Percentiles rank a stretch among this genome's conserved stretches.
phyloP scores from a whole-genome alignment of 1,140 invertebrate genomes.

The Sitobion miscanthi region DNA sequence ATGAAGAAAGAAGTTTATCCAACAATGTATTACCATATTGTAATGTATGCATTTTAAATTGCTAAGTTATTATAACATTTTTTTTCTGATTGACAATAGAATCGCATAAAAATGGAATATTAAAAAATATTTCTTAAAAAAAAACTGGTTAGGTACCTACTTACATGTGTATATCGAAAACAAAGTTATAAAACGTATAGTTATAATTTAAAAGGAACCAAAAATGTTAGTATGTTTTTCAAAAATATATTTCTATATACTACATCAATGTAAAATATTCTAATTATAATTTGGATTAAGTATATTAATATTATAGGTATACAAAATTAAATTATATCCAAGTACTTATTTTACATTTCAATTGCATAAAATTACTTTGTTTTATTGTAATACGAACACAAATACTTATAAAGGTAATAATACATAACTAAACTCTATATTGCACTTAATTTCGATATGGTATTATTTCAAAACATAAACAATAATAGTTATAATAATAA shows the following conservation, averaged over 20 bases:
- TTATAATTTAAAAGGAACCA: not conserved
- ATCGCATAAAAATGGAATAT: not conserved
- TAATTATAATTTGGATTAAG: constrained; percentile 11
- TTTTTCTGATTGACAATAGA: not conserved
- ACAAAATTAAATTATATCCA: constrained; percentile 30
- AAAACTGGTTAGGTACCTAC: not conserved
- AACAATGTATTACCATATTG: no score
- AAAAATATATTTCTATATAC: constrained; percentile 50
- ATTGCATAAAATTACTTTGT: constrained; percentile 34
- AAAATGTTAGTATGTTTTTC: not conserved
- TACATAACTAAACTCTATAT: constrained; percentile 39
- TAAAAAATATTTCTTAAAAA: not conserved
- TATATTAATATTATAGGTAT: constrained; percentile 1
- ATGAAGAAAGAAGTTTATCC: no score
- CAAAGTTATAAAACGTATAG: not conserved
- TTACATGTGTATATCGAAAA: not conserved
- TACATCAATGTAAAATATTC: constrained; percentile 11
- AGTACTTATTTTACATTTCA: not conserved
- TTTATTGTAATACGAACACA: not conserved
- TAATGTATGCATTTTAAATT: no score
- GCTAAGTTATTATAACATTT: no score
- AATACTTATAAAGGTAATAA: constrained; percentile 42
- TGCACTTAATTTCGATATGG: constrained; percentile 54
- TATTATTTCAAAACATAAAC: constrained; percentile 55
- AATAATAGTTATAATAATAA: constrained; percentile 31